Base-by-base conservation (phyloP, 2,888 invertebrate species). In the Oeneis ivallda region DNA sequence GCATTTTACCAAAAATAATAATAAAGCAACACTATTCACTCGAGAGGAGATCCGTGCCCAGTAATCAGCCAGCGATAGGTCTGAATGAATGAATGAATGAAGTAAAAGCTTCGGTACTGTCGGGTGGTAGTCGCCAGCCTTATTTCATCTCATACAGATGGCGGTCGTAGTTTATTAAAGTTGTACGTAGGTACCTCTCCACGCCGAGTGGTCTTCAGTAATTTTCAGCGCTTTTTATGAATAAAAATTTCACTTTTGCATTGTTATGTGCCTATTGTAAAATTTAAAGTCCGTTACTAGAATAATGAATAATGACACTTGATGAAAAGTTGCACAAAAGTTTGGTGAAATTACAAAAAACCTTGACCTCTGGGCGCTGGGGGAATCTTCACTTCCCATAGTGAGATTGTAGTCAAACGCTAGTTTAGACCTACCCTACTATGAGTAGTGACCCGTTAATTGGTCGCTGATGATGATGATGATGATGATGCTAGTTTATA, bases 141-240 rank as follows among this genome's bases (percentile, higher is more conserved):
- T 61, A 43, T 26, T 41, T 7, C n/a, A 1, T 41, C 52, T 41
- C 52, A 11, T 39, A 43, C 52, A 52, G 50, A 39, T 52, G 61
- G 52, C 61, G 61, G 50, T 43, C 15, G 52, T 50, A 61, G 61
- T 61, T 61, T 68, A 70, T 70, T 70, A 66, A 70, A 70, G 64
- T 66, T 66, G 70, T 68, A 65, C 62, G 65, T 70, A 66, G n/a
- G 45, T 47, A 47, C 41, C 68, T 58, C 56, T 67, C 41, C 34
- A 59, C 54, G 52, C 62, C 57, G 43, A 70, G 64, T 57, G 59
- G 62, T 39, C 69, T 67, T 61, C 41, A 56, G 62, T 62, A 62
- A 67, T 62, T 67, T 65, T 47, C 66, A 67, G 61, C 52, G 56
- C 56, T 52, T 61, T 61, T 52, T 52, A 39, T 41, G 41, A 52